Evolutionary conservation across 2,113 vertebrate genomes (phyloP), one percentile per base, ranked within the genome.

Genomic region (Protomyctophum bolini): DNA sequence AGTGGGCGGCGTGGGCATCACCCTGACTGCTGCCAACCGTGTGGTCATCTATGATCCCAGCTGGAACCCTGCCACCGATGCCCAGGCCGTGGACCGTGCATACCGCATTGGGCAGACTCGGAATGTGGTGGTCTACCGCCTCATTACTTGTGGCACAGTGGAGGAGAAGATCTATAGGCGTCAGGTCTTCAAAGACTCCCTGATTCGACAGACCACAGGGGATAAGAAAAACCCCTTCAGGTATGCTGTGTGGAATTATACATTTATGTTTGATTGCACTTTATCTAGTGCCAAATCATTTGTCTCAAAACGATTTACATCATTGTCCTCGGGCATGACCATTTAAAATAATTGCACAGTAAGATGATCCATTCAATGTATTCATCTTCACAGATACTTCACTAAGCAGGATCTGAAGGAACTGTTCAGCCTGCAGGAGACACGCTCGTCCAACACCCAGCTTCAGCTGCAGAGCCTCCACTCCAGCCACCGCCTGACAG

Each of bases 11-110:
- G 94, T 98, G 0, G 97, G 98, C 41, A 93, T 99, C 73, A 99
- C 96, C 3, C 52, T 99, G 73, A 99, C 98, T 0, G 95, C 95
- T 0, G 98, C 98, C 4, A 92, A 94, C 81, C 72, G 98, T 11
- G 98, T 99, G 4, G 95, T 99, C 68, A 97, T 99, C 86, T 97
- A 96, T 58, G 98, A 99, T 65, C 98, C 98, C 52, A 99, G 98
- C 88, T 99, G 98, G 98, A 99, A 99, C 72, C 97, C 98, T 0
- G 96, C 97, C 0, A 98, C 96, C 0, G 98, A 99, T 0, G 96
- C 97, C 10, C 98, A 99, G 82, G 97, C 98, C 1, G 97, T 98
- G 0, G 97, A 99, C 85, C 83, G 97, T 60, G 96, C 94, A 1
- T 98, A 99, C 51, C 92, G 97, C 74, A 98, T 99, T 0, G 98